Conservation (phyloP, 1,140 invertebrate genomes). For the Antheraea pernyi region DNA sequence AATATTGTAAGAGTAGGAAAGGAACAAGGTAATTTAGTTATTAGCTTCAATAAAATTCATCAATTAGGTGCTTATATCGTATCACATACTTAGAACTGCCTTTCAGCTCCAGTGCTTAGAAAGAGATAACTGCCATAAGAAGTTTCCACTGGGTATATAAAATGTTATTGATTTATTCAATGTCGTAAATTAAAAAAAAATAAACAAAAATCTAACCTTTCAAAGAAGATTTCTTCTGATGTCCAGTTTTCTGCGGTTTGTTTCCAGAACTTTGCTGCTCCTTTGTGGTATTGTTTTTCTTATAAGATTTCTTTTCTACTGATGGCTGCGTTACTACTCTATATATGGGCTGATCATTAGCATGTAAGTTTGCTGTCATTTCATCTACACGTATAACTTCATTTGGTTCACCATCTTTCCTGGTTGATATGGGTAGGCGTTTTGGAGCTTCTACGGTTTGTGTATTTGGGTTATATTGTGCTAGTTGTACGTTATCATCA, state of each 20-base stretch:
- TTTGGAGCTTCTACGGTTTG: conserved; percentile 57
- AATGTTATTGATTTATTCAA: neutral
- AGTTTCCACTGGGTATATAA: neutral
- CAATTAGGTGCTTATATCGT: no score
- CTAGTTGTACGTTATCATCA: conserved; percentile 62
- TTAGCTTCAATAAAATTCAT: no score
- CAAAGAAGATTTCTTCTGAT: conserved; percentile 66
- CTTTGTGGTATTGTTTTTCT: conserved; percentile 49
- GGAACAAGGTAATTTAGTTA: no score
- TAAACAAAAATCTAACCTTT: conserved; percentile 47
- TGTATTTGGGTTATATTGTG: conserved; percentile 66
- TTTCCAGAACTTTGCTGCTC: conserved; percentile 42
- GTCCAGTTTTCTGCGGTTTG: conserved; percentile 60
- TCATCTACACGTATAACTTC: conserved; percentile 61
- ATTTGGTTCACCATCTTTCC: conserved; percentile 61
- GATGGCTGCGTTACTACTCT: conserved; percentile 72
- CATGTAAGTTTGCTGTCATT: conserved; percentile 69
- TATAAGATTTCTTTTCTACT: conserved; percentile 62
- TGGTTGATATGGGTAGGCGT: conserved; percentile 52
- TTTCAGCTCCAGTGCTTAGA: no score
- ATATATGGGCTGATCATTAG: conserved; percentile 71
- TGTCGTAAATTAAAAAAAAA: neutral
- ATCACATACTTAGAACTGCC: no score
- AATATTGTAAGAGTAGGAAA: no score
- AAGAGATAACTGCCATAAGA: no score